phyloP scores from a whole-genome alignment of 2,888 invertebrate genomes.

The Drosophila barbarae region DNA sequence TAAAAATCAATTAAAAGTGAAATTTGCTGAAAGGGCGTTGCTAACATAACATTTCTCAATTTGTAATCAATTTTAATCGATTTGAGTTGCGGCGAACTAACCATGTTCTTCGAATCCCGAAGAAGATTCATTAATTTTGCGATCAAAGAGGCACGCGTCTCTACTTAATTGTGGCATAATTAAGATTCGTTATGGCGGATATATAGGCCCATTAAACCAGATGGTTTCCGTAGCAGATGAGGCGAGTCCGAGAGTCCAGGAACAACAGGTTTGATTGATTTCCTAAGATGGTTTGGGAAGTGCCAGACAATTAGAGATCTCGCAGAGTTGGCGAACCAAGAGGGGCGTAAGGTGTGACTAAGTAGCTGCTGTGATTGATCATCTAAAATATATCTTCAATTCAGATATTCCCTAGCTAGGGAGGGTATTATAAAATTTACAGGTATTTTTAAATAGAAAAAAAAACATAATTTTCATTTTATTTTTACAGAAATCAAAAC shows the following conservation, averaged over 20 bases:
- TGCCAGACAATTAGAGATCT: conserved; percentile 28
- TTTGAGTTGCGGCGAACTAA: conserved; percentile 3
- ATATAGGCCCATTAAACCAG: conserved; percentile 59
- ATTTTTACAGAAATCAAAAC: not conserved
- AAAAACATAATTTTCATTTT: not conserved
- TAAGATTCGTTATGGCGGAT: conserved; percentile 69
- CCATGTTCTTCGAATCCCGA: conserved; percentile 1
- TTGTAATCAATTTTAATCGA: conserved; percentile 42
- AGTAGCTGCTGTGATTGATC: conserved; percentile 49
- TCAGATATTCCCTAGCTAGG: no score
- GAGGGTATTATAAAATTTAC: not conserved
- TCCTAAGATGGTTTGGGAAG: conserved; percentile 37
- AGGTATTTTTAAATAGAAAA: not conserved
- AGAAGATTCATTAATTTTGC: conserved; percentile 61
- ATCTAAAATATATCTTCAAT: not conserved
- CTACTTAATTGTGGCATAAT: conserved; percentile 53
- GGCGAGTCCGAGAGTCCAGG: conserved; percentile 6
- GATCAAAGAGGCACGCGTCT: conserved; percentile 52
- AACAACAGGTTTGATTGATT: conserved; percentile 54
- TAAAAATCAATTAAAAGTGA: conserved; percentile 69
- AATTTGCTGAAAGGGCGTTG: conserved; percentile 45
- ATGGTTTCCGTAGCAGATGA: conserved; percentile 43
- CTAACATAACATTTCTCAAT: conserved; percentile 33
- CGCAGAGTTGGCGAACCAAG: conserved; percentile 2
- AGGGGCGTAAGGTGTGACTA: conserved; percentile 36